Base-by-base conservation (phyloP, 2,888 invertebrate genomes). In the Cephus rjabovi region DNA sequence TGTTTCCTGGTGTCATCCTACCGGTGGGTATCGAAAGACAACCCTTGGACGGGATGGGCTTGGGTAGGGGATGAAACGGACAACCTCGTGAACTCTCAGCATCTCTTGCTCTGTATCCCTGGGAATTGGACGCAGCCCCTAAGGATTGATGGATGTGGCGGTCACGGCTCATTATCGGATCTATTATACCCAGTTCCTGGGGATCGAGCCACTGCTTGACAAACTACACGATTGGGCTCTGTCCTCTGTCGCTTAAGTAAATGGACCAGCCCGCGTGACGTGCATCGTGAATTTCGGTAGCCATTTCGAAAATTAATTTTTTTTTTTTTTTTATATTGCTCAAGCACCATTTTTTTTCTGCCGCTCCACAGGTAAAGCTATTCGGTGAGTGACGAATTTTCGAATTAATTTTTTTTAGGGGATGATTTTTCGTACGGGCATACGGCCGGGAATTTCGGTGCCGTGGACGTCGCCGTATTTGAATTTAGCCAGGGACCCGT, bases 71-170 rank as follows among this genome's bases (percentile, higher is more conserved):
- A 56, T 56, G 56, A 56, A 56, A 56, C 9, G 56, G 56, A 56
- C 23, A 23, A 56, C 56, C 56, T 56, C 56, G 56, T 2, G 56
- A 56, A 23, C 56, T 56, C 56, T 23, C 23, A 2, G 1, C 40
- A 1, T 37, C 37, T 15, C 37, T 15, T 40, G 40, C 23, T 56
- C 56, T 2, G 23, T 56, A 23, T 23, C 23, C 9, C 56, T 56
- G 23, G 56, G 23, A 2, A 56, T 56, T 56, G 56, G 23, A 56
- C 23, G 56, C 56, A 71, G 4, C 71, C 71, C 71, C 34, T 71
- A 30, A 15, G 80, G 86, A 86, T 88, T 89, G 90, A 90, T 90
- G 85, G 87, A 89, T 88, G 85, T 79, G 82, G 82, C 77, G 84
- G 84, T 83, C 80, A 79, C 76, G 81, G 83, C 83, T 87, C 87